phyloP scores from a whole-genome alignment of 2,888 invertebrate species.

The Aricia artaxerxes region DNA sequence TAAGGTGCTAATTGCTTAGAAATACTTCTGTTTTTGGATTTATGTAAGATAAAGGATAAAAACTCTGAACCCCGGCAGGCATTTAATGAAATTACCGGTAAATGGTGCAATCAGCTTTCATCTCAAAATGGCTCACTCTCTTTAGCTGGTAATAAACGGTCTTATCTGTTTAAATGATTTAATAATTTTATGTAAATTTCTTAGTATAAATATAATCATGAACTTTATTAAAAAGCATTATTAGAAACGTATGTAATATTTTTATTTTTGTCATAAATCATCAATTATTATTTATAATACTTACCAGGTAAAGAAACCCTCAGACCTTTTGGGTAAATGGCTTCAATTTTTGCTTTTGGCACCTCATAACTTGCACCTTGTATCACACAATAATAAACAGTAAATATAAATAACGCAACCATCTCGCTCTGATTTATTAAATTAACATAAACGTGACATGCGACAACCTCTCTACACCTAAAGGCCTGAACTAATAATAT shows the following conservation, averaged over 20 bases:
- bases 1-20: neutral
- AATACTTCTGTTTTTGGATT: neutral
- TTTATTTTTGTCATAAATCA: too few species aligned
- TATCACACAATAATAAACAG: slow-evolving; percentile 25
- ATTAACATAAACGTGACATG: neutral
- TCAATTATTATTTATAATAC: slow-evolving; percentile 30
- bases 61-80: too few species aligned
- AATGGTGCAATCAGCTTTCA: too few species aligned
- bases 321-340: slow-evolving; percentile 81
- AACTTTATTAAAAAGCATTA: too few species aligned
- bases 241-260: too few species aligned
- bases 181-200: too few species aligned
- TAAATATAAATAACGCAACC: slow-evolving; percentile 22
- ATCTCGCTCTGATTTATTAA: slow-evolving; percentile 20
- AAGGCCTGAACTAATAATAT: neutral
- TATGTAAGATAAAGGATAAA: too few species aligned
- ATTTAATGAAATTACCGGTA: neutral
- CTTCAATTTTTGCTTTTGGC: slow-evolving; percentile 78
- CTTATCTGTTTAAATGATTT: too few species aligned
- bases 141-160: too few species aligned
- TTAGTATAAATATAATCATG: too few species aligned
- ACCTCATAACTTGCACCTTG: slow-evolving; percentile 55
- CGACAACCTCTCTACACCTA: neutral
- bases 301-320: slow-evolving; percentile 82
- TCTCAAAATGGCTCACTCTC: too few species aligned